Percentiles rank a stretch among this genome's conserved stretches.
Conservation (phyloP, 2,888 invertebrate species). For the Gymnoscelis rufifasciata region DNA sequence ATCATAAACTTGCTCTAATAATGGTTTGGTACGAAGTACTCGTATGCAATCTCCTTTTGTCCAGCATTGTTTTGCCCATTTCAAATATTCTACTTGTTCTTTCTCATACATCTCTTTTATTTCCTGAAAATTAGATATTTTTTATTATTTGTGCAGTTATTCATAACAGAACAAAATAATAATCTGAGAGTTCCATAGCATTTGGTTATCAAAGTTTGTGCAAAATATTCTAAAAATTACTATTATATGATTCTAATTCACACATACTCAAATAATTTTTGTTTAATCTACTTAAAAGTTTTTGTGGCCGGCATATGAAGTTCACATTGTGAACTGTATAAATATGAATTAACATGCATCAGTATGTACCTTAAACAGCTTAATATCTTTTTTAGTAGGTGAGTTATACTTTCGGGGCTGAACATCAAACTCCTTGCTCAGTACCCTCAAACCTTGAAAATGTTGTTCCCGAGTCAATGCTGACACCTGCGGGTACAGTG, state of each 20-base stretch:
- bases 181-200: too few species aligned
- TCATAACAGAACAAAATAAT: too few species aligned
- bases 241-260: too few species aligned
- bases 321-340: background rate
- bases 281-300: too few species aligned
- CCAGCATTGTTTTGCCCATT: conserved; percentile 63
- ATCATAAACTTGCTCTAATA: conserved; percentile 53
- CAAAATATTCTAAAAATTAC: too few species aligned
- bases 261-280: too few species aligned
- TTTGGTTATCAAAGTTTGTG: too few species aligned
- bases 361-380: conserved; percentile 47
- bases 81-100: conserved; percentile 57
- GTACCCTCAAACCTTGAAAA: conserved; percentile 47
- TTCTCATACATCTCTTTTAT: conserved; percentile 45
- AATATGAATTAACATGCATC: background rate
- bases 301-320: too few species aligned
- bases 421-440: conserved; percentile 43
- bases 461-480: conserved; percentile 46
- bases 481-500: conserved; percentile 51
- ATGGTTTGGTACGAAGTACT: conserved; percentile 53
- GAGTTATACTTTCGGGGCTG: conserved; percentile 36
- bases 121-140: conserved; percentile 38
- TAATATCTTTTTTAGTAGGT: conserved; percentile 45
- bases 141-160: background rate
- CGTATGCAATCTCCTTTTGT: conserved; percentile 46